These are phyloP conservation scores for Panonychus citri DNA, from an alignment of 1,140 invertebrate genomes.

Conservation along the genomic window DNA sequence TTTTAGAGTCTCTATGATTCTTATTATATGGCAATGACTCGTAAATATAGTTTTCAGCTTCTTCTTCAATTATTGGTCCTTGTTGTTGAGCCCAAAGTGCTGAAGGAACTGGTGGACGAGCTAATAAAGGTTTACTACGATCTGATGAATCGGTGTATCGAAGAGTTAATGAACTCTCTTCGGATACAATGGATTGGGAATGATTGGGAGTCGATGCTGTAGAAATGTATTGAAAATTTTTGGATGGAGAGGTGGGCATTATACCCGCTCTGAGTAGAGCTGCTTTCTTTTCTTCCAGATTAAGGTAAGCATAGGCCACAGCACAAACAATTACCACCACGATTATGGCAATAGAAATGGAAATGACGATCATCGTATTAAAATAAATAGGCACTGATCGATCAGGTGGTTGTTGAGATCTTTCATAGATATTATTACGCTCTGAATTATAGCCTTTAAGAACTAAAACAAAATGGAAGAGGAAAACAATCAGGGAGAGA, in stretches of 20 bases:
- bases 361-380: slow-evolving; percentile 10
- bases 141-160: slow-evolving; percentile 7
- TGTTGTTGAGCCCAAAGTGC: slow-evolving; percentile 10
- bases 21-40: slow-evolving; percentile 12
- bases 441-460: too few species aligned
- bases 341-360: slow-evolving; percentile 14
- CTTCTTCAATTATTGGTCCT: slow-evolving; percentile 8
- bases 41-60: slow-evolving; percentile 5
- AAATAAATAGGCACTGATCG: slow-evolving; percentile 13
- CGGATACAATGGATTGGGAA: slow-evolving; percentile 1
- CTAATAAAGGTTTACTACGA: slow-evolving; percentile 5
- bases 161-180: slow-evolving; percentile 8
- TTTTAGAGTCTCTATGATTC: slow-evolving; percentile 7
- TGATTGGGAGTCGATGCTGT: not conserved
- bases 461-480: too few species aligned
- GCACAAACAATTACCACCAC: slow-evolving; percentile 14
- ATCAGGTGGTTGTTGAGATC: not conserved
- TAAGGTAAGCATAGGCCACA: slow-evolving; percentile 15
- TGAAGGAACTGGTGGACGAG: not conserved
- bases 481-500: too few species aligned
- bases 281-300: slow-evolving; percentile 12
- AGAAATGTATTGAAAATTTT: slow-evolving; percentile 10
- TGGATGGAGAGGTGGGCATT: slow-evolving; percentile 4
- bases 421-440: too few species aligned
- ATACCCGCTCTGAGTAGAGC: not conserved